phyloP scores from a whole-genome alignment of 2,888 invertebrate genomes.

The Apodemia duryi region DNA sequence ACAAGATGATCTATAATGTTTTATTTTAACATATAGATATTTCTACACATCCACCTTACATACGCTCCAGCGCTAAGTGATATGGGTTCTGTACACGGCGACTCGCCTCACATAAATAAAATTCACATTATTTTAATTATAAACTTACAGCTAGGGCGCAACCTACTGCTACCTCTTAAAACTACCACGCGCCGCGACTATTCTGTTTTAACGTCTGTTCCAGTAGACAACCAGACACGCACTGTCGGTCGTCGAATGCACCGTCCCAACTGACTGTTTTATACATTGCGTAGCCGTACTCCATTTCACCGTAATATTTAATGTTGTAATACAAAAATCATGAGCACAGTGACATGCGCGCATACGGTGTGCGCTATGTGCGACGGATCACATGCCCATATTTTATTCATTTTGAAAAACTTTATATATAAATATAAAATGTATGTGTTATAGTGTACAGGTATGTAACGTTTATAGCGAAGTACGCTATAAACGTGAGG shows the following conservation, averaged over 20 bases:
- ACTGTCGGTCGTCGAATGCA: not conserved
- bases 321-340: no score
- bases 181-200: slow-evolving; percentile 22
- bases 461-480: no score
- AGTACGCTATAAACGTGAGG: no score
- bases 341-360: no score
- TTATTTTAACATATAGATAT: slow-evolving; percentile 75
- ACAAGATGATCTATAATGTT: slow-evolving; percentile 61
- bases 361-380: no score
- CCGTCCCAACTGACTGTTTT: no score
- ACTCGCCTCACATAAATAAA: slow-evolving; percentile 40
- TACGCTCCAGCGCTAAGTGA: slow-evolving; percentile 65
- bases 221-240: not conserved
- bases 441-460: no score
- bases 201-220: not conserved
- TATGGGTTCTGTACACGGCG: slow-evolving; percentile 65
- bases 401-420: no score
- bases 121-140: slow-evolving; percentile 36
- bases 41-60: slow-evolving; percentile 73
- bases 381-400: no score
- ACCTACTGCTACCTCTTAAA: slow-evolving; percentile 26
- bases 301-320: no score
- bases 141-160: slow-evolving; percentile 34
- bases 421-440: no score
- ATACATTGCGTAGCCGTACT: no score